Percentiles rank a stretch among this genome's conserved stretches.
Evolutionary conservation across 2,797 vertebrate genomes (phyloP).

Genomic region (Diplodus sargus): DNA sequence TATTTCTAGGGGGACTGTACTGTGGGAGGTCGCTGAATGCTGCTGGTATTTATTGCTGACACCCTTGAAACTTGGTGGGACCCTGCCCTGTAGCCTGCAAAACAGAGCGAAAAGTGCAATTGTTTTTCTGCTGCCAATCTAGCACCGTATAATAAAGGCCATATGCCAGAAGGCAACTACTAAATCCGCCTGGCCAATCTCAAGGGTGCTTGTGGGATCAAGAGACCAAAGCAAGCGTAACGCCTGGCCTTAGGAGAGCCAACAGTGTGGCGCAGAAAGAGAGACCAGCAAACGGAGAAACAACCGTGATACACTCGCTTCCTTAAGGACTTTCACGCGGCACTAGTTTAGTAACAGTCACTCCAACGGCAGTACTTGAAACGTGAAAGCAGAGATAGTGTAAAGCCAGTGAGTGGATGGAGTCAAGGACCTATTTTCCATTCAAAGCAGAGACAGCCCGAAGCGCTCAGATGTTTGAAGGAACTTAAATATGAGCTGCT

Average conservation of each 20-base stretch:
- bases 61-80: conserved; percentile 28
- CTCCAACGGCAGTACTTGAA: conserved; percentile 60
- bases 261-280: conserved; percentile 38
- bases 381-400: conserved; percentile 45
- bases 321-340: conserved; percentile 63
- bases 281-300: conserved; percentile 42
- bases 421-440: conserved; percentile 65
- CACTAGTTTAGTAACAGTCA: conserved; percentile 64
- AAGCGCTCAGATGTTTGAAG: conserved; percentile 51
- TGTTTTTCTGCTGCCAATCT: conserved; percentile 64
- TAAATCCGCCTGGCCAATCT: conserved; percentile 72
- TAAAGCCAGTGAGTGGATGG: conserved; percentile 47
- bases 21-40: conserved; percentile 5
- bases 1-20: neutral
- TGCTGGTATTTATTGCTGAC: conserved; percentile 26
- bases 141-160: conserved; percentile 67
- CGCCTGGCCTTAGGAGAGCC: conserved; percentile 54
- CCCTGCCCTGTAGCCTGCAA: conserved; percentile 32
- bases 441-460: conserved; percentile 61
- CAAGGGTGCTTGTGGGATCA: conserved; percentile 75
- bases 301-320: conserved; percentile 60
- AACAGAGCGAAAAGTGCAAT: conserved; percentile 47
- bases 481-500: conserved; percentile 52
- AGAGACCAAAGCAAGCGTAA: conserved; percentile 69
- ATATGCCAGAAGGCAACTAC: conserved; percentile 58